Conservation (phyloP, 1,140 invertebrate species). For the Bombus superbus region DNA sequence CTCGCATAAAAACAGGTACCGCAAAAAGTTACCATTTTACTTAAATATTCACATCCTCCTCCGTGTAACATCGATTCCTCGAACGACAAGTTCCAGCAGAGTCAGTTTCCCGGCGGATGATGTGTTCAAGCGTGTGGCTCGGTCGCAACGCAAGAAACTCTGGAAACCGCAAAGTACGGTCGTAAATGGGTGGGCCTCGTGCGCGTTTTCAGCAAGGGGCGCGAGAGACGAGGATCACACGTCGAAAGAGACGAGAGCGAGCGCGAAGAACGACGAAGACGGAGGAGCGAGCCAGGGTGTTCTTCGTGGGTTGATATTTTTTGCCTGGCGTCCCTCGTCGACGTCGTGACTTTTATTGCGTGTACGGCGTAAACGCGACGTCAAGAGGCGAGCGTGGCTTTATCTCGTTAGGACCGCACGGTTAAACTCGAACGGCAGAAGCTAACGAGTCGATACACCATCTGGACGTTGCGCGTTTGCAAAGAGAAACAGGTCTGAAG, state of each 20-base stretch:
- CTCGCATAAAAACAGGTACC: not conserved
- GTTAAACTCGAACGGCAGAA: constrained; percentile 50
- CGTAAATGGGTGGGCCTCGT: constrained; percentile 70
- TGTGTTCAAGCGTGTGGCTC: not conserved
- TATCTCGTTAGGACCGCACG: constrained; percentile 55
- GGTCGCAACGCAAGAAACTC: constrained; percentile 67
- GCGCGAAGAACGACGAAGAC: not conserved
- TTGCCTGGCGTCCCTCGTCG: constrained; percentile 64
- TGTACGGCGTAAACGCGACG: constrained; percentile 71
- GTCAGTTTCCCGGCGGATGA: not conserved
- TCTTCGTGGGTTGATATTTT: constrained; percentile 57
- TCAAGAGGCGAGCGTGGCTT: constrained; percentile 52
- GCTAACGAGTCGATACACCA: constrained; percentile 57
- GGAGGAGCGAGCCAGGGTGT: constrained; percentile 11
- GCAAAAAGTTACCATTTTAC: not conserved
- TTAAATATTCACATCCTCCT: not conserved
- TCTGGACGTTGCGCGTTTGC: constrained; percentile 30
- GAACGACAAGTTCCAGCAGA: not conserved
- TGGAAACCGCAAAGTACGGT: constrained; percentile 77
- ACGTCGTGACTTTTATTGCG: constrained; percentile 76
- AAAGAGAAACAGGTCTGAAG: not conserved
- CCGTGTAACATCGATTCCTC: not conserved
- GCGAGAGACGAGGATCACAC: constrained; percentile 26
- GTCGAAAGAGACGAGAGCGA: not conserved
- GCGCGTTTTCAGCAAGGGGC: constrained; percentile 55